These are phyloP conservation scores for Colletes gigas DNA, from an alignment of 1,140 invertebrate species.

Conservation along the genomic window DNA sequence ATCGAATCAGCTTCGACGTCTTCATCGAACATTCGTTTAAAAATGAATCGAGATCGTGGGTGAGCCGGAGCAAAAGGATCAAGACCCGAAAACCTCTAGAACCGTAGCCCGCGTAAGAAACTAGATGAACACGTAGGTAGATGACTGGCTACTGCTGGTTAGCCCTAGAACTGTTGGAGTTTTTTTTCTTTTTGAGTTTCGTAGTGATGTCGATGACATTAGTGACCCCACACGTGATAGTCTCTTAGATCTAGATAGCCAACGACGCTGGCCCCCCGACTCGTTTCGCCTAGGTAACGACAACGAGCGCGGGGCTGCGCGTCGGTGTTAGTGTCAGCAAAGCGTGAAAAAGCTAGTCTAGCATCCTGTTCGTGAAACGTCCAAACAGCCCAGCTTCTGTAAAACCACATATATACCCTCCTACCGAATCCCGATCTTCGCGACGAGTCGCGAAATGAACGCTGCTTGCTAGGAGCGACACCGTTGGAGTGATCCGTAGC, in stretches of 20 bases:
- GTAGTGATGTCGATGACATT: slow-evolving; percentile 60
- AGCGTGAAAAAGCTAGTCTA: slow-evolving; percentile 59
- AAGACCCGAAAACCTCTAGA: not conserved
- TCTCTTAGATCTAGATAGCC: slow-evolving; percentile 53
- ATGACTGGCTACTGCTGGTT: slow-evolving; percentile 55
- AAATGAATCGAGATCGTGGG: not conserved
- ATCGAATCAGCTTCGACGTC: too few relatives aligned
- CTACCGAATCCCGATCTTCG: not conserved
- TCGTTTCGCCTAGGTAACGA: not conserved
- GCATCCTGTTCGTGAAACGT: slow-evolving; percentile 49
- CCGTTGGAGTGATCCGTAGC: too few relatives aligned
- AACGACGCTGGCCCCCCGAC: slow-evolving; percentile 44
- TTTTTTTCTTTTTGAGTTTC: slow-evolving; percentile 55
- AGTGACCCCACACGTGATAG: slow-evolving; percentile 59
- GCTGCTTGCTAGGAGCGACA: too few relatives aligned
- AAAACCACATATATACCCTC: slow-evolving; percentile 8
- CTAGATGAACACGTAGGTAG: slow-evolving; percentile 56
- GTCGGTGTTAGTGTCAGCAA: slow-evolving; percentile 59
- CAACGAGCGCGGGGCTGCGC: slow-evolving; percentile 35
- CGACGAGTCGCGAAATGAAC: too few relatives aligned
- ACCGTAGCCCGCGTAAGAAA: slow-evolving; percentile 32
- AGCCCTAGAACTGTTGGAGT: slow-evolving; percentile 56
- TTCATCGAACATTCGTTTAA: not conserved
- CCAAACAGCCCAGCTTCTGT: slow-evolving; percentile 62
- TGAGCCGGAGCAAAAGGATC: not conserved